These are phyloP conservation scores for Pygmarrhopalites habei DNA, from an alignment of 1,140 invertebrate species.

Conservation along the genomic window DNA sequence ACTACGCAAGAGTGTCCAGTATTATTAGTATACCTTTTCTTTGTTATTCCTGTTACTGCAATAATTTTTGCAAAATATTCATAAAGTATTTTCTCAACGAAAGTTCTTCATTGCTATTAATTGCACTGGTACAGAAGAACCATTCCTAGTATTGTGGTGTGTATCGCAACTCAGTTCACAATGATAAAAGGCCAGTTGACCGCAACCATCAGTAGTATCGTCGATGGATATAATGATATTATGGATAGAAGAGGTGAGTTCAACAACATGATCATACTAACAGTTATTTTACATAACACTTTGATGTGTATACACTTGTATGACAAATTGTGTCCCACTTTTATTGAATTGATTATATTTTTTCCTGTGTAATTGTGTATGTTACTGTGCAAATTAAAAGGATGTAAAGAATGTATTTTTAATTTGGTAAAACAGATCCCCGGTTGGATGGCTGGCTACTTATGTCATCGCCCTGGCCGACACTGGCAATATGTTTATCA, in stretches of 20 bases:
- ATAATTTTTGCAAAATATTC: no score
- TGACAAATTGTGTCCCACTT: background rate
- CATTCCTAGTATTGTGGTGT: no score
- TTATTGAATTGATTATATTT: background rate
- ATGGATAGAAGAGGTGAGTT: constrained; percentile 60
- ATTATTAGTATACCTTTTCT: no score
- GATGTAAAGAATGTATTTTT: background rate
- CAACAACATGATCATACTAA: background rate
- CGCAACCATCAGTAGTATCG: constrained; percentile 39
- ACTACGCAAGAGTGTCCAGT: no score
- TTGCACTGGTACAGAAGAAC: no score
- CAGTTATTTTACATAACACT: background rate
- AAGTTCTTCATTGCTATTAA: no score
- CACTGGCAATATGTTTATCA: constrained; percentile 68
- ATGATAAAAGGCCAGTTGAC: background rate
- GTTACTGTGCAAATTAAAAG: background rate
- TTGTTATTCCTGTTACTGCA: no score
- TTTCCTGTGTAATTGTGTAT: background rate
- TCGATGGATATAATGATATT: constrained; percentile 57
- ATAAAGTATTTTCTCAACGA: no score
- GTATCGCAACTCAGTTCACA: no score
- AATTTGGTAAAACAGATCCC: constrained; percentile 66
- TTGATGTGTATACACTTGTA: background rate
- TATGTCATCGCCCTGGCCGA: constrained; percentile 85
- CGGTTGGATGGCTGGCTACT: constrained; percentile 83